phyloP scores from a whole-genome alignment of 2,113 vertebrate genomes.

The Numenius arquata region DNA sequence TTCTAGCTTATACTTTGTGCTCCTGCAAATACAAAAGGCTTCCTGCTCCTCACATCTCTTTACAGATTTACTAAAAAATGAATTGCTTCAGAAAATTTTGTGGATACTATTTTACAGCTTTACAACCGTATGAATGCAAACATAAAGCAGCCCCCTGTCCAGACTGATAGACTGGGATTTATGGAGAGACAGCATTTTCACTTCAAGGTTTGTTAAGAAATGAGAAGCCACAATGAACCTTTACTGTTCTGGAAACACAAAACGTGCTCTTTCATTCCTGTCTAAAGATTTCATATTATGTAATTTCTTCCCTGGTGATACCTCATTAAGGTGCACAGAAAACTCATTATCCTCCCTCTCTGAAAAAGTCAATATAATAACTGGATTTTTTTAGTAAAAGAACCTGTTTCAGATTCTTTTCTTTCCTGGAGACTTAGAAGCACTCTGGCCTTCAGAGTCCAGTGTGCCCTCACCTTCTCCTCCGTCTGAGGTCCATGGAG shows the following conservation, averaged over 20 bases:
- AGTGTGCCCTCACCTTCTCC: background rate
- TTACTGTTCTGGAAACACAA: background rate
- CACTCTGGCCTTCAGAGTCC: background rate
- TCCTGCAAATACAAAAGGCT: background rate
- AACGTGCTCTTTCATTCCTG: background rate
- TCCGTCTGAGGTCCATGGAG: background rate
- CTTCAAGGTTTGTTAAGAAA: conserved; percentile 14
- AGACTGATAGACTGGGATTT: background rate
- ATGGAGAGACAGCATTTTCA: background rate
- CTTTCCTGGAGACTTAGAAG: background rate
- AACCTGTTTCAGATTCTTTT: background rate
- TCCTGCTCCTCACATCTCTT: background rate
- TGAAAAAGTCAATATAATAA: conserved; percentile 32
- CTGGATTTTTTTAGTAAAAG: background rate
- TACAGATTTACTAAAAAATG: background rate
- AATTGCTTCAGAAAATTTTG: conserved; percentile 6
- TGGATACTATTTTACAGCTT: background rate
- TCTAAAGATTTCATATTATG: conserved; percentile 10
- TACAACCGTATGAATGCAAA: background rate
- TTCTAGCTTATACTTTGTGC: background rate
- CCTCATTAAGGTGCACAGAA: conserved; percentile 31
- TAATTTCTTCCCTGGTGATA: conserved; percentile 34
- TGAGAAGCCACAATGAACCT: background rate
- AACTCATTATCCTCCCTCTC: background rate
- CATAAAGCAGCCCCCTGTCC: background rate